Conservation (phyloP, 2,888 invertebrate genomes). For the Phragmatobia fuliginosa region DNA sequence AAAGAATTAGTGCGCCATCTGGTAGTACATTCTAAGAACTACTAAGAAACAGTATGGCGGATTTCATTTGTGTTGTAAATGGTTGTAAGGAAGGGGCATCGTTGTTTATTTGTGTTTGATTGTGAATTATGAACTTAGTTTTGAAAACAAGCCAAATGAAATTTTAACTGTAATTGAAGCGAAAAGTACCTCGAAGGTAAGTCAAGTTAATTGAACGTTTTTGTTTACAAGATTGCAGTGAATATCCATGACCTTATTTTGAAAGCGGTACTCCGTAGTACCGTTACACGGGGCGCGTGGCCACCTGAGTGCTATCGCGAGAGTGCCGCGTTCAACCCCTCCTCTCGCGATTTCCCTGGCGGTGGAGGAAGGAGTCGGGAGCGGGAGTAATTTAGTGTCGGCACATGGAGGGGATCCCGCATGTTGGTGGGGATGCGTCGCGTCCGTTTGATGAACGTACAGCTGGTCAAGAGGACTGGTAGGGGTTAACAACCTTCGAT, state of each 20-base stretch:
- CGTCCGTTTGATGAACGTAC: constrained; percentile 74
- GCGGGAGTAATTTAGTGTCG: constrained; percentile 84
- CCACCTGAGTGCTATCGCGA: constrained; percentile 67
- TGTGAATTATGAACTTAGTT: constrained; percentile 42
- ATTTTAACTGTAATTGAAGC: constrained; percentile 31
- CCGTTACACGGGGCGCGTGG: constrained; percentile 83
- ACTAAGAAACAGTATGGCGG: constrained; percentile 76
- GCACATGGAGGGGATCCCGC: constrained; percentile 85
- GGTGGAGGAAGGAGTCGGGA: constrained; percentile 85
- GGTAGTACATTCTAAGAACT: constrained; percentile 58
- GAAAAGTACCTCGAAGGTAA: constrained; percentile 58
- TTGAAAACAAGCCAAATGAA: constrained; percentile 30
- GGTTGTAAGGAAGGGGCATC: constrained; percentile 65
- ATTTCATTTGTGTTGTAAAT: constrained; percentile 76
- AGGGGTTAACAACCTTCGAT: constrained; percentile 85
- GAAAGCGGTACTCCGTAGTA: constrained; percentile 80
- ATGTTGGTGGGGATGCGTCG: constrained; percentile 85
- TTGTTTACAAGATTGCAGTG: constrained; percentile 67
- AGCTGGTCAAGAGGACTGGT: constrained; percentile 77
- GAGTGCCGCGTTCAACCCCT: constrained; percentile 81
- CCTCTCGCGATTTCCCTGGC: constrained; percentile 82
- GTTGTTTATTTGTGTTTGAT: constrained; percentile 54
- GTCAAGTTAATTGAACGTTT: constrained; percentile 50
- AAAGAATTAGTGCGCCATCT: constrained; percentile 71
- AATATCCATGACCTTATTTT: constrained; percentile 84